A percentile compares a stretch with the other conserved stretches of the same genome.
phyloP scores from a whole-genome alignment of 2,797 vertebrate species.

The Linurgus olivaceus region DNA sequence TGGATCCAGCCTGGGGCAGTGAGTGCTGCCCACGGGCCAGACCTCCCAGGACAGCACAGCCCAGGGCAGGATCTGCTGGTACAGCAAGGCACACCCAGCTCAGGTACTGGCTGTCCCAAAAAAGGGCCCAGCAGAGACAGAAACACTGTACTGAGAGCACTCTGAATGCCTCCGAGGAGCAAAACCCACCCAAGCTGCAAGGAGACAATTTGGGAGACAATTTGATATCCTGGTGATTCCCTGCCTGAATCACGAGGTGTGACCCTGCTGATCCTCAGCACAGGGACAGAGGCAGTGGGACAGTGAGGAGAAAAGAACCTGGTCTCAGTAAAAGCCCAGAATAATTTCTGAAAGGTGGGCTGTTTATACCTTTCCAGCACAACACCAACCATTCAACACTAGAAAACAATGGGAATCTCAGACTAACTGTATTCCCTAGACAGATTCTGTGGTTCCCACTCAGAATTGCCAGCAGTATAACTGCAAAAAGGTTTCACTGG shows the following conservation, averaged over 20 bases:
- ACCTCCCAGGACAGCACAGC: not conserved
- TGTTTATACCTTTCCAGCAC: not conserved
- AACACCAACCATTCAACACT: not conserved
- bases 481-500: not conserved
- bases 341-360: not conserved
- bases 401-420: not conserved
- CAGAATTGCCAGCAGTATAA: not conserved
- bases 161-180: not conserved
- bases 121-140: not conserved
- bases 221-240: not conserved
- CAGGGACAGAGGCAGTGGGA: not conserved
- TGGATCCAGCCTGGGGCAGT: not conserved
- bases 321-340: not conserved
- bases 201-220: not conserved
- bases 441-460: not conserved
- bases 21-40: not conserved
- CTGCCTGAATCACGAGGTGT: rapidly evolving
- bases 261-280: not conserved
- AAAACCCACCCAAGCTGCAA: not conserved
- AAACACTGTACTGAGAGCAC: rapidly evolving
- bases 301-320: not conserved
- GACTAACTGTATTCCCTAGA: too few relatives aligned
- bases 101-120: not conserved
- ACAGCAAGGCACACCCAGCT: not conserved
- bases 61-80: not conserved